A percentile compares a stretch with the other conserved stretches of the same genome.
Conservation (phyloP, 2,113 vertebrate genomes). For the Chloebia gouldiae region DNA sequence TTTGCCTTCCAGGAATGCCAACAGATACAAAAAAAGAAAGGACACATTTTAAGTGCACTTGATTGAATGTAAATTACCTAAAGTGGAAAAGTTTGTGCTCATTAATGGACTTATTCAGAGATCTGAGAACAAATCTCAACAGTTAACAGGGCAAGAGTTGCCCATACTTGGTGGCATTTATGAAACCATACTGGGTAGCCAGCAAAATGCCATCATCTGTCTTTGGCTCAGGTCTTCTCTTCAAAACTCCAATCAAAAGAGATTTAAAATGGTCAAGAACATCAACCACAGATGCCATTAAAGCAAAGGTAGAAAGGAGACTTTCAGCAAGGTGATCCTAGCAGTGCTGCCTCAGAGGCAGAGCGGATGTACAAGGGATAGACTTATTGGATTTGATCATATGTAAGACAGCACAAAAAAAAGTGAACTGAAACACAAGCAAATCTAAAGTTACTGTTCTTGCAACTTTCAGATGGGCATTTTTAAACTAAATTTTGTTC, state of each 20-base stretch:
- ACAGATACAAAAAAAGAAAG: background rate
- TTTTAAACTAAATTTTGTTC: background rate
- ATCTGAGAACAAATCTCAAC: background rate
- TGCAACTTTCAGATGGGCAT: background rate
- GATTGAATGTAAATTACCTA: background rate
- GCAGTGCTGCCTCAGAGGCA: background rate
- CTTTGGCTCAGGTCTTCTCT: background rate
- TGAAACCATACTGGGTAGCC: background rate
- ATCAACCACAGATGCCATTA: background rate
- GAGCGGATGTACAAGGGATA: background rate
- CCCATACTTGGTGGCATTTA: background rate
- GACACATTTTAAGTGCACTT: background rate
- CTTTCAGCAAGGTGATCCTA: background rate
- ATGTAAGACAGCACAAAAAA: background rate
- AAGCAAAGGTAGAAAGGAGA: background rate
- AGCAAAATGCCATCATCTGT: background rate
- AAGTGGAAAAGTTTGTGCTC: background rate
- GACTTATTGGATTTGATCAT: background rate
- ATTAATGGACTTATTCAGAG: background rate
- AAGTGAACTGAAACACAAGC: fast-evolving
- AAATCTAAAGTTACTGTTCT: background rate
- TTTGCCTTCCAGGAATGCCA: background rate
- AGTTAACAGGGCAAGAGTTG: background rate
- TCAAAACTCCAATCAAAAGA: background rate
- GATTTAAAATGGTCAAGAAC: background rate